Percentiles rank a stretch among this genome's conserved stretches.
phyloP scores from a whole-genome alignment of 35 echinoderm and acorn worm genomes.

The Chiridota heheva region DNA sequence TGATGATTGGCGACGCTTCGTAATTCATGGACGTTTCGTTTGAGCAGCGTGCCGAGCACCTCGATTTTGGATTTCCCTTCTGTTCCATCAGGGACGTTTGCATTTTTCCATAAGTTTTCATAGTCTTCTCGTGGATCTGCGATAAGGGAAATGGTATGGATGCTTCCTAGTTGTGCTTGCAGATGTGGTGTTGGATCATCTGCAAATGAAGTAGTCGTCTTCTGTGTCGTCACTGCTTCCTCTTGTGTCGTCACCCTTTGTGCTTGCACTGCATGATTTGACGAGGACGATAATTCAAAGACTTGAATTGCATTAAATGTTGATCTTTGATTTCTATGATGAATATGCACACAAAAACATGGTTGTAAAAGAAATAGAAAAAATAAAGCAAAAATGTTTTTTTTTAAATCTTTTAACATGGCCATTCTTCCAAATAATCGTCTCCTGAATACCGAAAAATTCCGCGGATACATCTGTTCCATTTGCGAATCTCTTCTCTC shows the following conservation, averaged over 20 bases:
- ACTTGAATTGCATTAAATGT: too few relatives aligned
- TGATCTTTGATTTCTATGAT: too few relatives aligned
- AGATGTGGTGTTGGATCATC: not conserved
- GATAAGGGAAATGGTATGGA: not conserved
- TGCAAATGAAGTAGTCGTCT: not conserved
- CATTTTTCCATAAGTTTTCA: slow-evolving; percentile 38
- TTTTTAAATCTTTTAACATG: too few relatives aligned
- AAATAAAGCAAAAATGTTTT: too few relatives aligned
- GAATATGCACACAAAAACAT: too few relatives aligned
- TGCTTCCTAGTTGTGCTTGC: not conserved
- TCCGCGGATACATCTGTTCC: too few relatives aligned
- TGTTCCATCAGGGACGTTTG: slow-evolving; percentile 20
- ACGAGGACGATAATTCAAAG: too few relatives aligned
- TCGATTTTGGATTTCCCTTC: slow-evolving; percentile 55
- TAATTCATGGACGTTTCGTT: slow-evolving; percentile 73
- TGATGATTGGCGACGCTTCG: slow-evolving; percentile 50
- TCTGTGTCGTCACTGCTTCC: not conserved
- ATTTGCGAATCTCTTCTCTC: too few relatives aligned
- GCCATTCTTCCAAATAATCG: too few relatives aligned
- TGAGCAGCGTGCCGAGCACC: slow-evolving; percentile 63
- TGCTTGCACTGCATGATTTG: not conserved
- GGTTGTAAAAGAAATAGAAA: too few relatives aligned
- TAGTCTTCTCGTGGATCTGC: slow-evolving; percentile 2
- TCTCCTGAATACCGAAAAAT: too few relatives aligned
- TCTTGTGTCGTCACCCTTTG: not conserved